Base-by-base conservation (phyloP, 2,888 invertebrate genomes). In the Meiosimyza decipiens region DNA sequence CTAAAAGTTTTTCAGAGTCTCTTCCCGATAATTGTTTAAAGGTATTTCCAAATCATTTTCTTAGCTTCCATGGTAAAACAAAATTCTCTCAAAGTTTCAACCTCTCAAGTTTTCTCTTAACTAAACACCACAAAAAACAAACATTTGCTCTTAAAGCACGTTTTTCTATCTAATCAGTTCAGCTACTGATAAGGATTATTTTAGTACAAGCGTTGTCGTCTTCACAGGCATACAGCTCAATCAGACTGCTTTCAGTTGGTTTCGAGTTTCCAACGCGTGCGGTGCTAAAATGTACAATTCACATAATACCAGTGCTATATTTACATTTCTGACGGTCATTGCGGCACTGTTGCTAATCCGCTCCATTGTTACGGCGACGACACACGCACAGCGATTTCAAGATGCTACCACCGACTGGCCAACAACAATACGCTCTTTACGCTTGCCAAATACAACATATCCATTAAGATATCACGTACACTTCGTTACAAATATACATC, bases 391-490 rank as follows among this genome's bases (percentile, higher is more conserved):
- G 62, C 52, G 15, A 13, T 51, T 50, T 65, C 22, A 22, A 28
- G 28, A 28, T 28, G 28, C 28, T 4, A 28, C 3, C 28, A 28
- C 3, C 3, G 28, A 16, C 3, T 4, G 52, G 52, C 15, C 52
- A n/a, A 40, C 40, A 40, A 2, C 9, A 9, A 40, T 9, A 2
- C 77, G 82, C 57, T 76, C 86, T 3, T 79, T 90, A 83, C 87
- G 89, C 40, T 87, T 92, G 71, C 91, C 91, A 0, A 88, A 87
- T 3, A 88, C 89, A 77, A 86, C 91, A 71, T 82, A 81, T 11
- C 92, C 91, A 0, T 74, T 82, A 50, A 89, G 88, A 79, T 92
- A 91, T 81, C 87, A 89, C 77, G 77, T 86, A 54, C 82, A 84
- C 64, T 79, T 87, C 11, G 73, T 73, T 40, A 86, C 78, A 11